phyloP scores from a whole-genome alignment of 2,888 invertebrate species.

The Drosophila melanosoma region DNA sequence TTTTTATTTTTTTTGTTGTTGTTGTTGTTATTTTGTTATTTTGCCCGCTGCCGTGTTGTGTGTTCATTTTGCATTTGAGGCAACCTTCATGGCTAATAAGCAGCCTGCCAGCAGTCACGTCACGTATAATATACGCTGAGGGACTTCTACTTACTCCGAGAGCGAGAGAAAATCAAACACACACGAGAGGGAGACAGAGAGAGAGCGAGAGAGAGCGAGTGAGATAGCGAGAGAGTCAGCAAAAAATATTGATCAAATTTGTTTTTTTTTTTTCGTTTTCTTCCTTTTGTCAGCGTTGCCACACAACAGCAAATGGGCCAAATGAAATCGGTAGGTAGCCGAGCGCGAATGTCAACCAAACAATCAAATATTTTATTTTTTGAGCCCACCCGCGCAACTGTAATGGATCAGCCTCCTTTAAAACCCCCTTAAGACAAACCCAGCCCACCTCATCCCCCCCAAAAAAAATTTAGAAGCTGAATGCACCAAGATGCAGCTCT shows the following conservation, averaged over 20 bases:
- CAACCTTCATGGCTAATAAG: conserved; percentile 72
- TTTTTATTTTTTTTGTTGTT: too few relatives aligned
- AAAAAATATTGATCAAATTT: conserved; percentile 76
- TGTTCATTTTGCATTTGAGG: conserved; percentile 52
- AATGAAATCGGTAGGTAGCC: conserved; percentile 37
- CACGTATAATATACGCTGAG: conserved; percentile 44
- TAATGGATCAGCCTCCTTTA: conserved; percentile 40
- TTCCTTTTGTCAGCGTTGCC: conserved; percentile 64
- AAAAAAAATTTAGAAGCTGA: conserved; percentile 13
- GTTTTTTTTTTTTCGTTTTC: conserved; percentile 43
- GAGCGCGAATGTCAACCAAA: conserved; percentile 48
- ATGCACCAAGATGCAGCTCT: conserved; percentile 23
- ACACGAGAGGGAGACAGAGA: neutral
- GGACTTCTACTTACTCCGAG: conserved; percentile 3
- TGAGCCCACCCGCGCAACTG: conserved; percentile 8
- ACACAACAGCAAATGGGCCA: conserved; percentile 62
- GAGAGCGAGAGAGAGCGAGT: neutral
- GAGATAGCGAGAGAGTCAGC: conserved; percentile 13
- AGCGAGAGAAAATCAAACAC: neutral
- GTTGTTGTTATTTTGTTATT: neutral
- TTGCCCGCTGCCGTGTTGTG: conserved; percentile 17
- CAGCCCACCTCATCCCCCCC: neutral
- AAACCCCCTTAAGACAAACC: neutral
- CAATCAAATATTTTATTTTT: conserved; percentile 46
- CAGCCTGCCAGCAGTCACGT: conserved; percentile 67